Percentiles rank a stretch among this genome's conserved stretches.
These are phyloP conservation scores for Tenodera sinensis DNA, from an alignment of 2,888 invertebrate genomes.

Conservation along the genomic window DNA sequence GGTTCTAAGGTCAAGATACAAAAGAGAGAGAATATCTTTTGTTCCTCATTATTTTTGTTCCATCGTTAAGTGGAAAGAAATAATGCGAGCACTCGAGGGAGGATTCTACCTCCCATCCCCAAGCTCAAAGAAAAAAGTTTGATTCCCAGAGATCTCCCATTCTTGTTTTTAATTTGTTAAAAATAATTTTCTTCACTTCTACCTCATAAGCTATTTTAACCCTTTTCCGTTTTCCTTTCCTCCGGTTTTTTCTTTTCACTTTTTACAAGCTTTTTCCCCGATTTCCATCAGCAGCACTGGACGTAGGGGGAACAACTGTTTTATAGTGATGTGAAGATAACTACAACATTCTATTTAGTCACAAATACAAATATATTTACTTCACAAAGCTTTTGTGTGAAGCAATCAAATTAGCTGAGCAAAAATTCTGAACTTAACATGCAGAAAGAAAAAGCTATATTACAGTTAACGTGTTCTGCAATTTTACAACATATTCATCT, in stretches of 20 bases:
- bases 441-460: too few species aligned
- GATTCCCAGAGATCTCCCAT: neutral
- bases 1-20: too few species aligned
- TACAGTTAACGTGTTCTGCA: too few species aligned
- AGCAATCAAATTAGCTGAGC: too few species aligned
- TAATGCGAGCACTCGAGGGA: neutral
- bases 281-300: neutral
- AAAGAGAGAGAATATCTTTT: neutral
- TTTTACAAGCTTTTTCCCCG: neutral
- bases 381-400: too few species aligned
- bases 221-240: neutral
- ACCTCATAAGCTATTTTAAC: neutral
- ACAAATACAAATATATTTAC: too few species aligned
- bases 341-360: too few species aligned
- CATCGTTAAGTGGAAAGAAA: neutral
- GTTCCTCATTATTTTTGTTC: neutral
- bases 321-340: too few species aligned
- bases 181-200: neutral
- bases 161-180: neutral
- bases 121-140: neutral
- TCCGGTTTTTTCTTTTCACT: neutral
- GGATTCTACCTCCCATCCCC: neutral
- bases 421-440: too few species aligned
- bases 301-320: too few species aligned
- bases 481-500: too few species aligned